Evolutionary conservation across 2,113 vertebrate species (phyloP).

Genomic region (Lasiurus borealis): DNA sequence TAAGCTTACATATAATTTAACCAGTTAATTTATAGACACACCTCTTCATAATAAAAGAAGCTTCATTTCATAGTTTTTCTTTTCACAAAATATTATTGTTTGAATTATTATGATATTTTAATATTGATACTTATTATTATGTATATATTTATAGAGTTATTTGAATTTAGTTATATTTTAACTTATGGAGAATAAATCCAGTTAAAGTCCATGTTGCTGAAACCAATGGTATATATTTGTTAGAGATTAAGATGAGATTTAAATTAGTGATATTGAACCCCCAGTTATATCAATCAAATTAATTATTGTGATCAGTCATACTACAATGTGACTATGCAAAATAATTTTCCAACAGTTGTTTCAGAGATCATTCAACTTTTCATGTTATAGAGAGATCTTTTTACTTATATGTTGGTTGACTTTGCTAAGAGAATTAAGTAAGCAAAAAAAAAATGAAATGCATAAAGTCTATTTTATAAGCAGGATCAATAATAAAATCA

Average conservation of each 20-base stretch:
- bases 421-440: neutral
- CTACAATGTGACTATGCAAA: neutral
- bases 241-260: neutral
- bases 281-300: neutral
- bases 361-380: neutral
- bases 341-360: neutral
- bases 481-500: neutral
- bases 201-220: neutral
- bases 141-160: neutral
- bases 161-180: neutral
- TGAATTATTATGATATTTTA: neutral
- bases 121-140: neutral
- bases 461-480: neutral
- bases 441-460: neutral
- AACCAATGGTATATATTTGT: neutral
- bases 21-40: neutral
- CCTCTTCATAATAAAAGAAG: neutral
- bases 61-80: neutral
- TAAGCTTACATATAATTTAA: slow-evolving; percentile 11
- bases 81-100: neutral
- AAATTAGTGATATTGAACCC: neutral
- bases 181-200: neutral
- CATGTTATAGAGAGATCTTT: neutral
- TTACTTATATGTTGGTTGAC: neutral
- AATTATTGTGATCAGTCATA: neutral